Evolutionary conservation across 2,113 vertebrate genomes (phyloP).

Genomic region (Collichthys lucidus): DNA sequence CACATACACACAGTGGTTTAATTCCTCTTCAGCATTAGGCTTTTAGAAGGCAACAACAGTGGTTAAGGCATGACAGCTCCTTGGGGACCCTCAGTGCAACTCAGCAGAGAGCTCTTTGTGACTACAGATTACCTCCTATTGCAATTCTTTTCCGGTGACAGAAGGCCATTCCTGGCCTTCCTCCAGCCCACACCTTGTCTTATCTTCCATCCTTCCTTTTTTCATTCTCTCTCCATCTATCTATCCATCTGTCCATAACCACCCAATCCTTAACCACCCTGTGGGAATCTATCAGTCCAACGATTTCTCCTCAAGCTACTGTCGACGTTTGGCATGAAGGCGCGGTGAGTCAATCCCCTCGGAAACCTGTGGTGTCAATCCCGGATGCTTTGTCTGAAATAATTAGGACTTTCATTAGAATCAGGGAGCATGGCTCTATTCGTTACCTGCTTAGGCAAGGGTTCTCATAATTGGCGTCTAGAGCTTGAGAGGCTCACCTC

Average conservation of each 20-base stretch:
- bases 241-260: slow-evolving; percentile 46
- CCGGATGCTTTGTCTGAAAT: slow-evolving; percentile 75
- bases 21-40: slow-evolving; percentile 56
- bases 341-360: slow-evolving; percentile 59
- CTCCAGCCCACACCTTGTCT: slow-evolving; percentile 41
- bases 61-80: slow-evolving; percentile 57
- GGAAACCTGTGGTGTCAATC: slow-evolving; percentile 63
- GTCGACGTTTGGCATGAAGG: slow-evolving; percentile 51
- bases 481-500: slow-evolving; percentile 55
- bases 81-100: slow-evolving; percentile 42
- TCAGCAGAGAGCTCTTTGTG: slow-evolving; percentile 60
- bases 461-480: slow-evolving; percentile 69
- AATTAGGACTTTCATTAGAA: slow-evolving; percentile 80
- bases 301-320: slow-evolving; percentile 64
- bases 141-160: slow-evolving; percentile 64
- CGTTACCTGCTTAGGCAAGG: slow-evolving; percentile 63
- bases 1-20: slow-evolving; percentile 25
- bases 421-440: slow-evolving; percentile 56
- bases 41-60: slow-evolving; percentile 48
- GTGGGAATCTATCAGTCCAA: slow-evolving; percentile 62
- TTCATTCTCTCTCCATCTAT: slow-evolving; percentile 31
- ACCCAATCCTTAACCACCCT: slow-evolving; percentile 26
- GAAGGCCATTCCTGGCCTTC: slow-evolving; percentile 18
- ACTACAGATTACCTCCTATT: slow-evolving; percentile 71
- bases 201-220: slow-evolving; percentile 3